These are phyloP conservation scores for Drosophila acutilabella DNA, from an alignment of 2,888 invertebrate species.

Conservation along the genomic window DNA sequence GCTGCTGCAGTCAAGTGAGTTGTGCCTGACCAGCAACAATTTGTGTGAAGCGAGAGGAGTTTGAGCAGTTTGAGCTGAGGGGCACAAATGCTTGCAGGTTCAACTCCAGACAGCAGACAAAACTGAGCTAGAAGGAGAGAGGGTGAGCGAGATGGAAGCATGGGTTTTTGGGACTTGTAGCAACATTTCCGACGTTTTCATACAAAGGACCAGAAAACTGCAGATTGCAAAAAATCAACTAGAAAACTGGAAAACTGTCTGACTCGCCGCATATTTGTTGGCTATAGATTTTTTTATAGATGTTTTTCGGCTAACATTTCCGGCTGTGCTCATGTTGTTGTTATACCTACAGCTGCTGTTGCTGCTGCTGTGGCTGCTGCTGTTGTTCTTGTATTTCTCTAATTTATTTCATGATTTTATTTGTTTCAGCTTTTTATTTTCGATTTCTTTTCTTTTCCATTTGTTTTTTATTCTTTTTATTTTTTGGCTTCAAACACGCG, in stretches of 20 bases:
- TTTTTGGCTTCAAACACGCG: constrained; percentile 51
- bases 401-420: constrained; percentile 82
- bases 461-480: constrained; percentile 8
- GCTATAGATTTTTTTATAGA: constrained; percentile 36
- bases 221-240: constrained; percentile 80
- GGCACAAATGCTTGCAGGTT: constrained; percentile 47
- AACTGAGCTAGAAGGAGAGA: not conserved
- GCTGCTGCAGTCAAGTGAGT: constrained; percentile 46
- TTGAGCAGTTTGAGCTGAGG: constrained; percentile 32
- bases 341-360: constrained; percentile 1
- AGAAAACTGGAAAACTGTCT: constrained; percentile 54
- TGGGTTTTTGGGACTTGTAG: constrained; percentile 51
- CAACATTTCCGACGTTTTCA: constrained; percentile 73
- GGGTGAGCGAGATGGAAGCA: not conserved
- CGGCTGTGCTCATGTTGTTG: constrained; percentile 39
- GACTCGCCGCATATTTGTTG: constrained; percentile 61
- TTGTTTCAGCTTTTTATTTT: constrained; percentile 60
- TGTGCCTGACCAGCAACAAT: constrained; percentile 7
- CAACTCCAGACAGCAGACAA: constrained; percentile 57
- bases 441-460: constrained; percentile 42
- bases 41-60: not conserved
- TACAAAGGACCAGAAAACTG: constrained; percentile 77
- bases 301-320: constrained; percentile 66
- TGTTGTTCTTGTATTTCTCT: constrained; percentile 70
- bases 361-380: too few relatives aligned